Evolutionary conservation across 2,888 invertebrate genomes (phyloP).

Genomic region (Troilus luridus): DNA sequence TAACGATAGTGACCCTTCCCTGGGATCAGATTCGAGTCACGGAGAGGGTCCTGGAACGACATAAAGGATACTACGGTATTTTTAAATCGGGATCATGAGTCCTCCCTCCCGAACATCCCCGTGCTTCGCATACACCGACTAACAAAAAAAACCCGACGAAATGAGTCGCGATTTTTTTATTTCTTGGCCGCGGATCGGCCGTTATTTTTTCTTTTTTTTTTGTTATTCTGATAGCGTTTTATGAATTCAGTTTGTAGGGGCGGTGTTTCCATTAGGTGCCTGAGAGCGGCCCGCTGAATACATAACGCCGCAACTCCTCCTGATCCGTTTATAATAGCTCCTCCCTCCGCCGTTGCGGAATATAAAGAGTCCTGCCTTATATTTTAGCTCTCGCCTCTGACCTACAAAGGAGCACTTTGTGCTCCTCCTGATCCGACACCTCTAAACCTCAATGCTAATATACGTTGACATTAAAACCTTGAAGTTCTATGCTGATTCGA

Average conservation of each 20-base stretch:
- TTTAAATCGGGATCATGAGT: conserved; percentile 64
- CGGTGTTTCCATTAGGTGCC: conserved; percentile 64
- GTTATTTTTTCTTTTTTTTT: conserved; percentile 50
- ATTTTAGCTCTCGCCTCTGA: conserved; percentile 21
- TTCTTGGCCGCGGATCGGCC: conserved; percentile 29
- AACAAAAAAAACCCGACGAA: neutral
- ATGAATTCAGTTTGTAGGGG: conserved; percentile 64
- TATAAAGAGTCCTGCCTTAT: conserved; percentile 11
- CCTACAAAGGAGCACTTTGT: conserved; percentile 33
- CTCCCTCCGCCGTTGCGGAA: conserved; percentile 41
- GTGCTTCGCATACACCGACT: conserved; percentile 61
- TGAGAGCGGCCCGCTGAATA: conserved; percentile 60
- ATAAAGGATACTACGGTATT: conserved; percentile 59
- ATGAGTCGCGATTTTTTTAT: conserved; percentile 30
- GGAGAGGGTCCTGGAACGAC: conserved; percentile 26
- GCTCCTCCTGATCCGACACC: neutral
- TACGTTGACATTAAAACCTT: neutral
- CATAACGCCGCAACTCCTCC: conserved; percentile 60
- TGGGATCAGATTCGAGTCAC: conserved; percentile 24
- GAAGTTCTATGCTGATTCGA: too few species aligned
- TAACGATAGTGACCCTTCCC: conserved; percentile 1
- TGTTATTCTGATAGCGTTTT: conserved; percentile 63
- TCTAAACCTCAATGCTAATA: neutral
- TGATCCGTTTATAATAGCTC: conserved; percentile 63
- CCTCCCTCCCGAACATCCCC: conserved; percentile 51